Evolutionary conservation across 2,113 vertebrate genomes (phyloP), one percentile per base, ranked within the genome.

Genomic region (Tilapia sparmanii): DNA sequence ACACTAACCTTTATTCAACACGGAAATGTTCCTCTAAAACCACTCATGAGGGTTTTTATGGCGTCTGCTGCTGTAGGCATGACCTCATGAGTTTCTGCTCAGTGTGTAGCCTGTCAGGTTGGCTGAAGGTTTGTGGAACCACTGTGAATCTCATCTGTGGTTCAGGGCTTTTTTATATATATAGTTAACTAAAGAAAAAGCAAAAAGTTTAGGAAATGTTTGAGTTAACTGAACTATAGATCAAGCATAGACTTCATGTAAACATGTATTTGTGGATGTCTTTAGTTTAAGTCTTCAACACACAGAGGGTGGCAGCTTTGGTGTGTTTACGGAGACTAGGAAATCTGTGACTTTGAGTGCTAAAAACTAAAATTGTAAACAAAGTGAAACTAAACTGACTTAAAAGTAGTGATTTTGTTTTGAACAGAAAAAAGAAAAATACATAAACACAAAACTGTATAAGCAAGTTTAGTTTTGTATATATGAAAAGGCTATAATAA

Each of bases 261-360:
- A 66, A 38, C 19, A 8, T 38, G 19, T 12, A 66, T 66, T 12
- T 38, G 61, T 35, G 31, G 18, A n/a, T 0, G 0, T 66, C 18
- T 66, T 66, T 66, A 12, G 61, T 66, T 66, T 38, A 0, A 66
- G 33, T 66, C 61, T 38, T 66, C 33, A 66, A 38, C 61, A 0
- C 61, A 5, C 33, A 66, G 33, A 38, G 2, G 18, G 61, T 8
- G 33, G 61, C 33, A 66, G 33, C 63, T 40, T 22, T 4, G 63
- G 1, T 9, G 63, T 22, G 63, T 40, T 40, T 40, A 15, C 33
- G 8, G 19, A 68, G 63, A 68, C 19, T 38, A 40, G 7, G 11
- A 68, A 13, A 40, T 40, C 19, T 68, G 11, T 22, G 33, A 38
- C 63, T 68, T n/a, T 22, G 10, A 66, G 7, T 1, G 8, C 13